phyloP scores from a whole-genome alignment of 2,888 invertebrate species.

The Clepsis dumicolana region DNA sequence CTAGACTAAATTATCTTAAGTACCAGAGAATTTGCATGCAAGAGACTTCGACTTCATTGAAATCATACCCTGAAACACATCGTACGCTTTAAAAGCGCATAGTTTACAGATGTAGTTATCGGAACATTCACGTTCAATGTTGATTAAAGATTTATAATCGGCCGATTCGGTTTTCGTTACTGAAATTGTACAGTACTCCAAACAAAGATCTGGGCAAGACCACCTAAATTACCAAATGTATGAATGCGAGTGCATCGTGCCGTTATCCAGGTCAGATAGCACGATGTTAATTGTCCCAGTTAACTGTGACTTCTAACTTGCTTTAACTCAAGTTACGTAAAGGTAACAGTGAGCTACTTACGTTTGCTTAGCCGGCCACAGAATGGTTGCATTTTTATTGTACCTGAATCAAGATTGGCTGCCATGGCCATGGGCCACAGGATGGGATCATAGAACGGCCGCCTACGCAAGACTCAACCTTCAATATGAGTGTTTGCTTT shows the following conservation, averaged over 20 bases:
- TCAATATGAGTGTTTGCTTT: slow-evolving; percentile 19
- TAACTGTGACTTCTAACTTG: slow-evolving; percentile 14
- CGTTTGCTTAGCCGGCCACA: neutral
- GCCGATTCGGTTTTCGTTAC: neutral
- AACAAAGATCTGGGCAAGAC: neutral
- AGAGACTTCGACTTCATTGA: neutral
- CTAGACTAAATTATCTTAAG: neutral
- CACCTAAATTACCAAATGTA: neutral
- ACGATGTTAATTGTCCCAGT: slow-evolving; percentile 16
- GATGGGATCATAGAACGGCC: neutral
- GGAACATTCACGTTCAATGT: neutral
- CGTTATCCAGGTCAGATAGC: slow-evolving; percentile 12
- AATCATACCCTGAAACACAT: neutral
- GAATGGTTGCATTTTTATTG: neutral
- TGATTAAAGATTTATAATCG: neutral
- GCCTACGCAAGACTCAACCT: slow-evolving; percentile 1
- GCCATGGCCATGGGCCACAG: slow-evolving; percentile 22
- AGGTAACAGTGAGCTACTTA: neutral
- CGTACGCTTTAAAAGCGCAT: neutral
- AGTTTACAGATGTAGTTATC: neutral
- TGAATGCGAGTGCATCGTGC: neutral
- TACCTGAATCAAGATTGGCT: slow-evolving; percentile 4
- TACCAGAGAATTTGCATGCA: neutral
- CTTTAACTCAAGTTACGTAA: slow-evolving; percentile 2
- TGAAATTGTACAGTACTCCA: neutral